Conservation (phyloP, 1,140 invertebrate species). For the Papilio xuthus region DNA sequence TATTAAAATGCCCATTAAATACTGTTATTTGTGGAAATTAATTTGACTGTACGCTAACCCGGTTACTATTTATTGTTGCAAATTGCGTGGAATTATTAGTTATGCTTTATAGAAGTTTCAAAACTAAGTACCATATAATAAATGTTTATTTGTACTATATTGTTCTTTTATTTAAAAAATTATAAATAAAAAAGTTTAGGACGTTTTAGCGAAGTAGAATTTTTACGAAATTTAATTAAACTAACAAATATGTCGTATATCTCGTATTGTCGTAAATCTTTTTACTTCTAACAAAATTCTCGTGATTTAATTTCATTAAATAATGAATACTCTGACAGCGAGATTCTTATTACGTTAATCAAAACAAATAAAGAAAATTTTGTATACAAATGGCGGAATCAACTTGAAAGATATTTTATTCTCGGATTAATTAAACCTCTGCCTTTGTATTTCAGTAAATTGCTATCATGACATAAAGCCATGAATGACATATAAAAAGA, state of each 20-base stretch:
- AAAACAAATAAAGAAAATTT: background rate
- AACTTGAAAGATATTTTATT: background rate
- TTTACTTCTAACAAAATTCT: background rate
- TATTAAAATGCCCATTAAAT: background rate
- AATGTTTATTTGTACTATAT: too few species aligned
- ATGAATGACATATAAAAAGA: background rate
- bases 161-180: too few species aligned
- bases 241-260: too few species aligned
- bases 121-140: too few species aligned
- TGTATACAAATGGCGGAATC: background rate
- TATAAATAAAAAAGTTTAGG: too few species aligned
- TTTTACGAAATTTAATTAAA: too few species aligned
- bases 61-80: too few species aligned
- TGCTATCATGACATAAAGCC: background rate
- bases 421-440: background rate
- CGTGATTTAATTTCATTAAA: background rate
- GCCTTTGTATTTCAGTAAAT: conserved; percentile 1
- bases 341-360: conserved; percentile 5
- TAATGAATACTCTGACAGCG: background rate
- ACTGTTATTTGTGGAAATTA: background rate
- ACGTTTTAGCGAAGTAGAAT: too few species aligned
- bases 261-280: too few species aligned
- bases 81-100: too few species aligned
- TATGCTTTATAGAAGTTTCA: too few species aligned
- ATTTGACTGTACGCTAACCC: background rate